A percentile compares a stretch with the other conserved stretches of the same genome.
Conservation (phyloP, 1,140 invertebrate genomes). For the Neodiprion pinetum region DNA sequence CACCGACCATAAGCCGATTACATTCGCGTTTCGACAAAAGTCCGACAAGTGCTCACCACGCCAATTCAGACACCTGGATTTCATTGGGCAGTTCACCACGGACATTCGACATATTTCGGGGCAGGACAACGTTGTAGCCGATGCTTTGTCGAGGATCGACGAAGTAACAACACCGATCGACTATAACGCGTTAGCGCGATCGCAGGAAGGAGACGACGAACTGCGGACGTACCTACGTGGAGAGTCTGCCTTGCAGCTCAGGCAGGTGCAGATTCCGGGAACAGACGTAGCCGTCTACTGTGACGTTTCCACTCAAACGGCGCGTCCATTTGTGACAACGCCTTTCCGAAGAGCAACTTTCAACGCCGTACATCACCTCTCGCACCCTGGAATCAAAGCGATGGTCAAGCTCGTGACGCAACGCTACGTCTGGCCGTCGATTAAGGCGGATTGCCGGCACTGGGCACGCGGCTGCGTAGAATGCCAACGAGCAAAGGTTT, state of each 20-base stretch:
- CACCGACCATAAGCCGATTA: background rate
- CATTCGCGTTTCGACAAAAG: background rate
- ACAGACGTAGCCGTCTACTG: constrained; percentile 6
- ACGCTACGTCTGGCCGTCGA: constrained; percentile 27
- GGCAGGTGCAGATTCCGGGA: constrained; percentile 19
- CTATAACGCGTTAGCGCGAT: background rate
- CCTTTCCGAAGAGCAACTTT: constrained; percentile 40
- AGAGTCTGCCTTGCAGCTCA: constrained; percentile 6
- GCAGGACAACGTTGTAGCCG: constrained; percentile 38
- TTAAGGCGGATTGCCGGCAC: constrained; percentile 11
- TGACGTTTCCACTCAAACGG: constrained; percentile 18
- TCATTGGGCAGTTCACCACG: background rate
- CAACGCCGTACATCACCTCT: constrained; percentile 39
- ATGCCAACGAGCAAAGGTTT: no score
- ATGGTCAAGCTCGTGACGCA: constrained; percentile 12
- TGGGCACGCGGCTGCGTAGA: constrained; percentile 14
- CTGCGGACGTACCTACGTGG: constrained; percentile 46
- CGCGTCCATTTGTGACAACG: constrained; percentile 26
- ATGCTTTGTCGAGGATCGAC: constrained; percentile 35
- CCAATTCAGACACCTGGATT: background rate
- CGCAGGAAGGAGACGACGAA: background rate
- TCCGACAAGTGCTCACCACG: background rate
- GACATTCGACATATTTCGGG: constrained; percentile 23
- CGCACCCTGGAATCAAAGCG: constrained; percentile 31
- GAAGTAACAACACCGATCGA: background rate